Base-by-base conservation (phyloP, 1,140 invertebrate species). In the Cotesia chilonis region DNA sequence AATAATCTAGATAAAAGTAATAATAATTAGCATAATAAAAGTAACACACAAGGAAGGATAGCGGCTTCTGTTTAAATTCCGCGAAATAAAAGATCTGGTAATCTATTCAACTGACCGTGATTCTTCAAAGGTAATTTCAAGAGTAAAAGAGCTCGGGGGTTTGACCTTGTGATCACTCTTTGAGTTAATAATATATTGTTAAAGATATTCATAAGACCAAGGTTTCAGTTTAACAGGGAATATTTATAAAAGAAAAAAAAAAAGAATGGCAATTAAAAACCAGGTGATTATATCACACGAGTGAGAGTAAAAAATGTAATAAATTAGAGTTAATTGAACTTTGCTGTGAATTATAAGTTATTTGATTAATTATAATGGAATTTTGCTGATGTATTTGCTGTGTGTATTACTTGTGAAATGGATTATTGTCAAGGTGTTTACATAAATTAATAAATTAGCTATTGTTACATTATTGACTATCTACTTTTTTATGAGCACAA, bases 141-240 rank as follows among this genome's bases (percentile, higher is more conserved):
- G 41, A 9, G 41, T 47, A 10, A 47, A 57, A 57, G 54, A 57
- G n/a, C 54, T 57, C 54, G 41, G 5, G 41, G 41, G 41, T 5
- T 65, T 47, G n/a, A 65, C 63, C 63, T 65, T 65, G 63, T 37
- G 7, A n/a, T n/a, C 20, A 63, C 14, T 59, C 28, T n/a, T 10
- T 28, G 55, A 17, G 55, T 59, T 47, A 47, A 47, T 47, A 47
- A 47, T 47, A 47, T 47, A 47, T 47, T 7, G 10, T 47, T 47
- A 9, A 47, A 47, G 10, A 47, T 47, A 47, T 47, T 47, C 41
- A 47, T 47, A 47, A 47, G 41, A 47, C 41, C 41, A 47, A 47
- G 41, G 41, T 47, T 5, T 47, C 41, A 2, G 12, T n/a, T 59
- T 59, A 59, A 59, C 10, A 10, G 6, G 7, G 7, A 59, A 59